Evolutionary conservation across 2,113 vertebrate genomes (phyloP).

Genomic region (Lagopus muta): DNA sequence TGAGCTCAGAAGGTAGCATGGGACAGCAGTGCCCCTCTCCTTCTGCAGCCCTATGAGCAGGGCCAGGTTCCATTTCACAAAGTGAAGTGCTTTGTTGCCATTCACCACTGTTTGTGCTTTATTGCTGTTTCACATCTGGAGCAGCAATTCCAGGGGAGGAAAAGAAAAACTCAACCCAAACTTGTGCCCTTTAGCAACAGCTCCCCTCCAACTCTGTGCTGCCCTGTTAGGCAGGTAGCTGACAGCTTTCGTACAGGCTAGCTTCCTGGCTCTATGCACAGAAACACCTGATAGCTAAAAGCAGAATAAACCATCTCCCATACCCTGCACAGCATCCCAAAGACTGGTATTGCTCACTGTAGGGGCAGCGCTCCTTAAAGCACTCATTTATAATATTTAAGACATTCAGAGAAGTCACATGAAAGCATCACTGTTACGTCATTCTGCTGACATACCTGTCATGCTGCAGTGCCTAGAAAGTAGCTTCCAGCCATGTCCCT

Average conservation of each 20-base stretch:
- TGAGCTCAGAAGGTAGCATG: not conserved
- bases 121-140: not conserved
- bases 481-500: not conserved
- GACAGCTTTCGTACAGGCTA: not conserved
- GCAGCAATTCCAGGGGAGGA: not conserved
- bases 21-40: not conserved
- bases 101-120: not conserved
- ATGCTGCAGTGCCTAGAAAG: not conserved
- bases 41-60: not conserved
- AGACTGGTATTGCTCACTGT: not conserved
- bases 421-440: not conserved
- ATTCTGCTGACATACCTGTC: not conserved
- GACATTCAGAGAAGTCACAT: not conserved
- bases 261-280: not conserved
- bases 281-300: not conserved
- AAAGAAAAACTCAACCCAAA: not conserved
- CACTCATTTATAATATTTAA: not conserved
- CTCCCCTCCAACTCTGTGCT: not conserved
- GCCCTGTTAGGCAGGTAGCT: not conserved
- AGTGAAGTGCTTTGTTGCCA: not conserved
- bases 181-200: not conserved
- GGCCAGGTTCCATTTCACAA: not conserved
- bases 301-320: not conserved
- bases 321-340: not conserved
- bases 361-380: not conserved